A percentile compares a stretch with the other conserved stretches of the same genome.
Conservation (phyloP, 2,888 invertebrate species). For the Drosophila glabriapex region DNA sequence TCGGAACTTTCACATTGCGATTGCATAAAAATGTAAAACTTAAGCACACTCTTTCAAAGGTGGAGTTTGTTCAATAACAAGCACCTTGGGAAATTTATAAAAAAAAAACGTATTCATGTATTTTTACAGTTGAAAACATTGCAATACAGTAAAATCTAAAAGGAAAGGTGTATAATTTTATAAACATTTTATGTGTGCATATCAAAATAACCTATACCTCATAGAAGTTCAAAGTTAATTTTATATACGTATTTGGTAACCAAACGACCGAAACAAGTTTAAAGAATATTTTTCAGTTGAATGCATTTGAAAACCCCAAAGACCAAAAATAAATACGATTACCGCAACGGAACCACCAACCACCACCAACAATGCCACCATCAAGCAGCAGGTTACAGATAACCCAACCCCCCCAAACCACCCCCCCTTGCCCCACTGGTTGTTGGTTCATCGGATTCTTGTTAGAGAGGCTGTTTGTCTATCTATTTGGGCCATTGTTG, state of each 20-base stretch:
- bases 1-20: conserved; percentile 34
- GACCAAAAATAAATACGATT: conserved; percentile 72
- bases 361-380: conserved; percentile 3
- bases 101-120: conserved; percentile 30
- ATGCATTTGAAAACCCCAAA: conserved; percentile 63
- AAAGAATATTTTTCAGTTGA: conserved; percentile 68
- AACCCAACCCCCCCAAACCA: background rate
- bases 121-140: conserved; percentile 2
- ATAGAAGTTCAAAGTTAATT: conserved; percentile 62
- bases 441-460: conserved; percentile 6
- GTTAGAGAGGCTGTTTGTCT: conserved; percentile 46
- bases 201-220: conserved; percentile 31
- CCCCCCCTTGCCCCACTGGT: no score
- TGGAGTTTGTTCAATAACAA: conserved; percentile 12
- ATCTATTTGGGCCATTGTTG: conserved; percentile 58
- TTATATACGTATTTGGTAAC: conserved; percentile 34
- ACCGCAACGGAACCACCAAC: conserved; percentile 38
- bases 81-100: conserved; percentile 51
- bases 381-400: conserved; percentile 3
- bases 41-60: conserved; percentile 14
- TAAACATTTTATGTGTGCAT: conserved; percentile 1
- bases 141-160: background rate
- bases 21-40: conserved; percentile 40
- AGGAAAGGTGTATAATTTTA: background rate
- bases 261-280: conserved; percentile 54